Base-by-base conservation (phyloP, 64 coral and sea anemone species). In the Hydrozoanthus tunicans region DNA sequence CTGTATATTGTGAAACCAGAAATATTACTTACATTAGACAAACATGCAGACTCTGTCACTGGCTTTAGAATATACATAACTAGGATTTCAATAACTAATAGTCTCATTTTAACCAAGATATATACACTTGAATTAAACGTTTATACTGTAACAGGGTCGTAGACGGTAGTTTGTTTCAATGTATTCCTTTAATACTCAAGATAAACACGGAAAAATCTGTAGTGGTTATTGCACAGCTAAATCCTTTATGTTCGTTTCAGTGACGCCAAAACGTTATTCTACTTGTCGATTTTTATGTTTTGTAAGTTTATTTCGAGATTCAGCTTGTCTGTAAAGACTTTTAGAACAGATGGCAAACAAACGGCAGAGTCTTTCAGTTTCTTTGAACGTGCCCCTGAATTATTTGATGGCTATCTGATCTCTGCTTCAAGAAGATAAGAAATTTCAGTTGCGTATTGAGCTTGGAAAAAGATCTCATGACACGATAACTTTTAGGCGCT, bases 341-440 rank as follows among this genome's bases (percentile, higher is more conserved):
- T 68, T 25, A 3, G 15, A 83, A 83, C 81, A 83, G 81, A 83
- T 67, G 81, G 81, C 17, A 5, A 52, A 83, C 61, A 54, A 54
- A 82, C 59, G 62, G 1, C 3, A 5, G 7, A 51, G 13, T 53
- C 4, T 4, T 83, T 66, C 6, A 11, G 13, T 15, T 66, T 53
- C 63, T 17, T 13, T 52, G 54, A 68, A 26, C 53, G 65, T 25
- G 13, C 13, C 53, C 32, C 62, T 14, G 25, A 66, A 54, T 6
- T 66, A 43, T n/a, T 51, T 83, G 81, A 83, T 83, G 63, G 10
- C 81, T 83, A 53, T 83, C 81, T 69, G 25, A 43, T 67, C 61
- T 83, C 81, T 67, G 81, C 61, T 53, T 52, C 17, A 17, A 83
- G 79, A n/a, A 81, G 81, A 83, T 83, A 83, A 83, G 62, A 66